A percentile compares a stretch with the other conserved stretches of the same genome.
Evolutionary conservation across 2,113 vertebrate species (phyloP).

Genomic region (Laterallus jamaicensis): DNA sequence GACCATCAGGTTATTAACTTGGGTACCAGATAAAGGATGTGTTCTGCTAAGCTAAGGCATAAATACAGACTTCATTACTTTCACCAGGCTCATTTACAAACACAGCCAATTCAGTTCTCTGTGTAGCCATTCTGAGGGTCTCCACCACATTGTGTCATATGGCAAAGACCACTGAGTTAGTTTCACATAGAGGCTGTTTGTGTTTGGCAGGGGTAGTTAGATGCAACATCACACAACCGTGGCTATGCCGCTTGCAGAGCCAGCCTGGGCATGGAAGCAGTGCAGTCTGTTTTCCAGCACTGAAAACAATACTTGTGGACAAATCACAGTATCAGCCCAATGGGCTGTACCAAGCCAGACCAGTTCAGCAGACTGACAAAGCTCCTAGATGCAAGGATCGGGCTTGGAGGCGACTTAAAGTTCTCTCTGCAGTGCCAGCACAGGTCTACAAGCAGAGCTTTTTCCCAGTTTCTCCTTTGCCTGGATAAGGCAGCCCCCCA

Average conservation of each 20-base stretch:
- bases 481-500: neutral
- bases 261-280: neutral
- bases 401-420: neutral
- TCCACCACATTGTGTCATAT: neutral
- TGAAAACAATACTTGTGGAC: neutral
- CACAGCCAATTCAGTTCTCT: neutral
- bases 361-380: neutral
- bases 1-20: constrained; percentile 52
- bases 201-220: neutral
- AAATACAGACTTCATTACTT: neutral
- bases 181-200: neutral
- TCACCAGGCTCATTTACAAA: neutral
- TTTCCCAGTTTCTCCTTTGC: neutral
- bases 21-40: neutral
- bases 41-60: neutral
- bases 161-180: neutral
- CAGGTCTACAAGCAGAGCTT: neutral
- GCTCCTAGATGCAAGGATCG: neutral
- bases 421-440: neutral
- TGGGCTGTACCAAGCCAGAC: neutral
- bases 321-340: neutral
- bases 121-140: neutral
- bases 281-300: neutral
- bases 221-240: neutral
- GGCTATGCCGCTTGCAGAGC: neutral